A percentile compares a stretch with the other conserved stretches of the same genome.
Conservation (phyloP, 2,797 vertebrate species). For the Hippopotamyrus pictus region DNA sequence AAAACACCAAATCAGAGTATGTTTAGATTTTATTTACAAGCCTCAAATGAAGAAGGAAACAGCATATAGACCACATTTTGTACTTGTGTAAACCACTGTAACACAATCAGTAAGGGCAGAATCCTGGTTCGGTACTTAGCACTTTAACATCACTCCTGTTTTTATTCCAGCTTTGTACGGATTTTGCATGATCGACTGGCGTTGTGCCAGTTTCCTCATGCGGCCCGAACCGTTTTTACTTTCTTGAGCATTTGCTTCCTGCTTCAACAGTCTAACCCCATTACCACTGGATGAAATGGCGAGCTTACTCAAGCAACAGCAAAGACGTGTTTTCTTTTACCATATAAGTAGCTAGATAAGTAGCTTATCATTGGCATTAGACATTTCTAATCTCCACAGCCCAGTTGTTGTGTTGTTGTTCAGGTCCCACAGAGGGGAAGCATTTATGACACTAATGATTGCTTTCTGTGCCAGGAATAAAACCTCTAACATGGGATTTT, state of each 20-base stretch:
- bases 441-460: background rate
- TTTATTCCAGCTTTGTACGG: background rate
- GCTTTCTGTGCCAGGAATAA: background rate
- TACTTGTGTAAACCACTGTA: background rate
- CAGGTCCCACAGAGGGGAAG: background rate
- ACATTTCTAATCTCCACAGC: background rate
- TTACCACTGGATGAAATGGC: background rate
- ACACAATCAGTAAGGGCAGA: background rate
- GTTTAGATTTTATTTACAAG: background rate
- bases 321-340: background rate
- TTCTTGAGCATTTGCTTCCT: background rate
- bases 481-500: background rate
- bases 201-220: background rate
- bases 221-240: background rate
- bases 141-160: background rate
- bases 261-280: background rate
- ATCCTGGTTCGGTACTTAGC: background rate
- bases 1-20: background rate
- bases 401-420: background rate
- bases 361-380: background rate
- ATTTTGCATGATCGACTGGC: background rate
- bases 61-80: background rate
- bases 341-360: background rate
- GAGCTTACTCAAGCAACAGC: background rate
- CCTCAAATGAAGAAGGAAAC: background rate